phyloP scores from a whole-genome alignment of 2,113 vertebrate genomes.

The Tachycineta bicolor region DNA sequence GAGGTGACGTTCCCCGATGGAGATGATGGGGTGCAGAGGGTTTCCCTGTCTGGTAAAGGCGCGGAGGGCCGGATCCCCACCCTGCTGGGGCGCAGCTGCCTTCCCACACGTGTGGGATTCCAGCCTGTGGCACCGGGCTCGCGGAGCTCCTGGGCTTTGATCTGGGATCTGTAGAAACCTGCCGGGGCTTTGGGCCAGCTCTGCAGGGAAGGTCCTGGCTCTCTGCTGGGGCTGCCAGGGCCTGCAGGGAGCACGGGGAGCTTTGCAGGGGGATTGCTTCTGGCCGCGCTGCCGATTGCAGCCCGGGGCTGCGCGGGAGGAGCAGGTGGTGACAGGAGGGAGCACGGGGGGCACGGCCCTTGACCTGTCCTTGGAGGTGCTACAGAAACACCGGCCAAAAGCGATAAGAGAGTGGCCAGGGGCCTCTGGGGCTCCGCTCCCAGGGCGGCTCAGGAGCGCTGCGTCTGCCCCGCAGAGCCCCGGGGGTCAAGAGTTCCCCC shows the following conservation, averaged over 20 bases:
- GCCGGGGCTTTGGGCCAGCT: neutral
- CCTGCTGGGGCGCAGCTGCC: neutral
- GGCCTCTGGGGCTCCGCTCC: neutral
- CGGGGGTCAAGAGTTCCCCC: neutral
- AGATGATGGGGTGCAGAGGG: neutral
- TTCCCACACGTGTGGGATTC: neutral
- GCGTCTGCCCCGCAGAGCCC: neutral
- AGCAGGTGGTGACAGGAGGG: neutral
- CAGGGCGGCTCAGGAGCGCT: neutral
- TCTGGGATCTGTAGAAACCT: slow-evolving; percentile 30
- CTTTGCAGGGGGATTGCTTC: neutral
- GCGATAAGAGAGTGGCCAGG: neutral
- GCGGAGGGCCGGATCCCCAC: neutral
- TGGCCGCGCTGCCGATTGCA: neutral
- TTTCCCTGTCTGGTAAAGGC: neutral
- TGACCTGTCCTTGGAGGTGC: neutral
- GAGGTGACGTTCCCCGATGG: neutral
- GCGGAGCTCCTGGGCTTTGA: neutral
- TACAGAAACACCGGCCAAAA: neutral
- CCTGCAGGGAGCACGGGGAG: neutral
- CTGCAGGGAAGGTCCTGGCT: neutral
- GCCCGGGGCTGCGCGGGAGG: neutral
- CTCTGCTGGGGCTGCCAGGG: neutral
- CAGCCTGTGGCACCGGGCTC: slow-evolving; percentile 22
- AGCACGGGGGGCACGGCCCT: neutral